Base-by-base conservation (phyloP, 2,888 invertebrate species). In the Heliconius hortense region DNA sequence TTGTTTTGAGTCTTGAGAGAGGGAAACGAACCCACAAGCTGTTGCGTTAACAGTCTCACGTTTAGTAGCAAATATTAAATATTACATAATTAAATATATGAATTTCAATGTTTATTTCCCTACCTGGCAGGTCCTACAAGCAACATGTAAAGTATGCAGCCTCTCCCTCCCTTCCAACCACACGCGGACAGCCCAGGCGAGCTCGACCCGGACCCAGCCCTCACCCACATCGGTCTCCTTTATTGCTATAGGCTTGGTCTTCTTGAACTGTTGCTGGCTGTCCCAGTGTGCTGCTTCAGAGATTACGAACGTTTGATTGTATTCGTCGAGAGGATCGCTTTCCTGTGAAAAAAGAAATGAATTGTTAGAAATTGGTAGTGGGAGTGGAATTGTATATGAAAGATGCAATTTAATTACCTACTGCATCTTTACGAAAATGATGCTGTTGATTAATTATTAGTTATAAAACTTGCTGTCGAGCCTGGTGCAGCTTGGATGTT, bases 181-280 rank as follows among this genome's bases (percentile, higher is more conserved):
- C 74, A 96, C 96, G 77, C 96, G 94, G 13, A 97, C 95, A 0
- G 96, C 95, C 94, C 96, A 96, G 7, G 96, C 96, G 13, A 97
- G 95, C 83, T 97, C 97, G 73, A 97, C 95, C 82, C 96, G 95
- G 80, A 97, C 95, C 97, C 97, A 97, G 28, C 97, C 97, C 84
- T 96, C 97, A 84, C 95, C 94, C 56, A 95, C 94, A 81, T 96
- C 95, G n/a, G 97, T 96, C 87, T 97, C 96, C 84, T 96, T 96
- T 81, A 97, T 97, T 31, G 97, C 97, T 78, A 97, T 96, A 1
- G 97, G 96, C 81, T 96, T 96, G n/a, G 96, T 96, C 89, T 97
- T 96, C 84, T 96, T 96, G 84, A 96, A 95, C 89, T 96, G 96
- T 84, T 96, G 95, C 81, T 92, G 92, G 81, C 94, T 94, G 88